These are phyloP conservation scores for Dolichallabes microphthalmus DNA, from an alignment of 2,113 vertebrate species.

Conservation along the genomic window DNA sequence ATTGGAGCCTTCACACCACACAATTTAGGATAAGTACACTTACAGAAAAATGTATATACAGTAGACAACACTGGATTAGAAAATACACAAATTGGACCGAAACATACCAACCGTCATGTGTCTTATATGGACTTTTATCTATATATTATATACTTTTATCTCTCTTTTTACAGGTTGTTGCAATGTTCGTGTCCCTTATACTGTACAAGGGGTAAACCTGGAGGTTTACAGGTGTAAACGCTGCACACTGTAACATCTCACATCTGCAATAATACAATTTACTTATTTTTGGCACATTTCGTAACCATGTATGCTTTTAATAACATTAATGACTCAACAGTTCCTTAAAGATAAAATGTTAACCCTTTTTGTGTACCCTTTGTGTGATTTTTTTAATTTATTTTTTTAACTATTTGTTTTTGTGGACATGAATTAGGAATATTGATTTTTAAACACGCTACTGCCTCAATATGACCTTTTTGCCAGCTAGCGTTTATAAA, in stretches of 20 bases:
- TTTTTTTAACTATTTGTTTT: background rate
- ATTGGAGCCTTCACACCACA: slow-evolving; percentile 13
- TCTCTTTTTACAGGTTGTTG: slow-evolving; percentile 7
- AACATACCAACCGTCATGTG: background rate
- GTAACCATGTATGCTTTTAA: background rate
- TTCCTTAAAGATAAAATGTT: background rate
- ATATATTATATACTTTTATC: background rate
- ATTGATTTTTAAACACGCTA: background rate
- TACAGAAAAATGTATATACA: background rate
- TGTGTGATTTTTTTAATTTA: background rate
- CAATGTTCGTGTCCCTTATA: background rate
- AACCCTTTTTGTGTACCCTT: background rate
- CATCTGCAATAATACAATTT: background rate
- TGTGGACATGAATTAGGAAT: background rate
- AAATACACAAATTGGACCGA: background rate
- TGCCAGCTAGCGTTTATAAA: background rate
- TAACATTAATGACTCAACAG: background rate
- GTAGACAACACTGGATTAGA: background rate
- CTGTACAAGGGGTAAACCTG: background rate
- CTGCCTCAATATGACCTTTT: background rate
- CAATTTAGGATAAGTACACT: background rate
- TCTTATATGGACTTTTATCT: background rate
- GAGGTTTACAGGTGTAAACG: background rate
- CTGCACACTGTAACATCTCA: background rate
- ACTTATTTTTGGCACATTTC: background rate